Evolutionary conservation across 1,140 invertebrate genomes (phyloP).

Genomic region (Procambarus virginalis): DNA sequence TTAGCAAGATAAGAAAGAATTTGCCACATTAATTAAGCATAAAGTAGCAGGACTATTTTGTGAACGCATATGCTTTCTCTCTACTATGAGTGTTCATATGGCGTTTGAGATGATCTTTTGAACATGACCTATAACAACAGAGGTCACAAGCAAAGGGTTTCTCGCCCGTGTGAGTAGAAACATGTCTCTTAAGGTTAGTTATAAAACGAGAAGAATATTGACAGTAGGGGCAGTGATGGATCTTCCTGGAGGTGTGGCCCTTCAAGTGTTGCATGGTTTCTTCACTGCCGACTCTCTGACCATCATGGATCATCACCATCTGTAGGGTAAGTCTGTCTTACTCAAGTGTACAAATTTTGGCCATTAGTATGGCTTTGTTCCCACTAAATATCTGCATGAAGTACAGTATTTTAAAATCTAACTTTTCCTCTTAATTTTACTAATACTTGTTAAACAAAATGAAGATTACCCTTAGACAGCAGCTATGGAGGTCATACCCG

Average conservation of each 20-base stretch:
- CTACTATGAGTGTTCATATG: conserved; percentile 24
- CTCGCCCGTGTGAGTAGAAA: conserved; percentile 44
- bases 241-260: conserved; percentile 30
- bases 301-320: conserved; percentile 11
- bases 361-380: background rate
- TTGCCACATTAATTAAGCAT: too few relatives aligned
- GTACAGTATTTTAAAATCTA: too few relatives aligned
- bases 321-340: conserved; percentile 31
- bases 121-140: conserved; percentile 31
- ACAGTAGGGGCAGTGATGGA: conserved; percentile 46
- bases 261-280: conserved; percentile 1
- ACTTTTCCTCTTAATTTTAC: too few relatives aligned
- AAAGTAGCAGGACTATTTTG: conserved; percentile 5
- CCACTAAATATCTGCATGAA: background rate
- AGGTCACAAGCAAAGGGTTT: conserved; percentile 30
- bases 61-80: conserved; percentile 30
- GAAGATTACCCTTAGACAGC: too few relatives aligned
- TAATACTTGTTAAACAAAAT: too few relatives aligned
- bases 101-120: conserved; percentile 23
- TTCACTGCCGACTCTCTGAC: conserved; percentile 4
- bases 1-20: too few relatives aligned
- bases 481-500: too few relatives aligned
- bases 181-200: conserved; percentile 45
- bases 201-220: conserved; percentile 21
- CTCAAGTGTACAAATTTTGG: conserved; percentile 6